Conservation (phyloP, 2,888 invertebrate species). For the Meiosimyza decipiens region DNA sequence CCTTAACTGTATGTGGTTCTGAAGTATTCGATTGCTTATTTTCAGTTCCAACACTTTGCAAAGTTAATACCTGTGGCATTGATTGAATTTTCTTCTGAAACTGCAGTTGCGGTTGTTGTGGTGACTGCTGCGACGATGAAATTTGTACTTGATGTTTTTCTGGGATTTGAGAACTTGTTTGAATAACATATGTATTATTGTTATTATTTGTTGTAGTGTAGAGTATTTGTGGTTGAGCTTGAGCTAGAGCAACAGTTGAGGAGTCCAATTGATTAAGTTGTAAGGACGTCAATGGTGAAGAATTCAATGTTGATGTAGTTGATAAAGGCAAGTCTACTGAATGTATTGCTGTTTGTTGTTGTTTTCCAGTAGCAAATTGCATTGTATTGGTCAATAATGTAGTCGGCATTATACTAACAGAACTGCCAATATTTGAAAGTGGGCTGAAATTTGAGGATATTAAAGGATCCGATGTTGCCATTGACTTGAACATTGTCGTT, state of each 20-base stretch:
- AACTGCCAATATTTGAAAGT: constrained; percentile 38
- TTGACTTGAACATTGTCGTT: constrained; percentile 53
- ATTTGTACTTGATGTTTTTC: constrained; percentile 44
- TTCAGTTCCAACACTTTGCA: constrained; percentile 51
- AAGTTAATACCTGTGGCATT: constrained; percentile 55
- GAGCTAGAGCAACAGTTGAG: constrained; percentile 38
- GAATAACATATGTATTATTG: constrained; percentile 54
- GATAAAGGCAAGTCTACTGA: neutral
- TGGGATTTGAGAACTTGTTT: constrained; percentile 44
- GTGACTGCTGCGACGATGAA: constrained; percentile 28
- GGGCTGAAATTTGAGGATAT: constrained; percentile 57
- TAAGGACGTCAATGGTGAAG: constrained; percentile 28
- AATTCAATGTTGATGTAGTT: constrained; percentile 7
- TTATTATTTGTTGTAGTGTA: constrained; percentile 38
- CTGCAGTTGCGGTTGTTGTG: constrained; percentile 43
- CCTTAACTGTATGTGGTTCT: constrained; percentile 21
- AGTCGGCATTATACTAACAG: constrained; percentile 6
- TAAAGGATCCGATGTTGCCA: constrained; percentile 53
- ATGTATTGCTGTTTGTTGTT: neutral
- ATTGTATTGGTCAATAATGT: constrained; percentile 7
- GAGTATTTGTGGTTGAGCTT: constrained; percentile 33
- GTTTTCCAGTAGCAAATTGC: neutral
- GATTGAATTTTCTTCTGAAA: constrained; percentile 55
- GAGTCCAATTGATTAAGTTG: constrained; percentile 44
- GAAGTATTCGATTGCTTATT: constrained; percentile 8